Conservation (phyloP, 2,113 vertebrate species). For the Epinephelus moara region DNA sequence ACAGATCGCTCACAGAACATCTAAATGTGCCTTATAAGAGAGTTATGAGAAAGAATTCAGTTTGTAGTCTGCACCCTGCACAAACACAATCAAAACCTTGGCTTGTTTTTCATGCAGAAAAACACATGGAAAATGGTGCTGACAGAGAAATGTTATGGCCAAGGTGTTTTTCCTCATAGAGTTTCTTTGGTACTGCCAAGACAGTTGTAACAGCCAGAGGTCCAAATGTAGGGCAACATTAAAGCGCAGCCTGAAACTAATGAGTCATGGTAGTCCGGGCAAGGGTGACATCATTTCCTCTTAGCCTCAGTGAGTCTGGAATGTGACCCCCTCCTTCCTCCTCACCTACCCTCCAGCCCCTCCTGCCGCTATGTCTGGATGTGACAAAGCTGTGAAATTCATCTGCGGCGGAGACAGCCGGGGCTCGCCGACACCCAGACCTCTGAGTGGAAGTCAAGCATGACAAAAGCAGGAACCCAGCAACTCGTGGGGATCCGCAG, state of each 20-base stretch:
- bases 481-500: background rate
- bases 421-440: background rate
- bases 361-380: slow-evolving; percentile 21
- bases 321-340: slow-evolving; percentile 46
- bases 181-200: slow-evolving; percentile 34
- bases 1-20: slow-evolving; percentile 41
- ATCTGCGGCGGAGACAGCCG: slow-evolving; percentile 13
- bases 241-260: slow-evolving; percentile 56
- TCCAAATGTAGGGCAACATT: slow-evolving; percentile 51
- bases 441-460: slow-evolving; percentile 18
- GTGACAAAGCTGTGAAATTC: slow-evolving; percentile 60
- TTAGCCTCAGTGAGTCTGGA: slow-evolving; percentile 61
- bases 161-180: slow-evolving; percentile 53
- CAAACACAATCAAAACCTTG: background rate
- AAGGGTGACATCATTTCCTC: slow-evolving; percentile 76
- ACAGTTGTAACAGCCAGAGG: slow-evolving; percentile 21
- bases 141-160: slow-evolving; percentile 23
- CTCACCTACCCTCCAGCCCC: slow-evolving; percentile 4
- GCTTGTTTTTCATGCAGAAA: slow-evolving; percentile 31
- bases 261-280: slow-evolving; percentile 74
- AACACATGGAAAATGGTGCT: slow-evolving; percentile 39
- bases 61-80: slow-evolving; percentile 7
- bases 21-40: slow-evolving; percentile 22
- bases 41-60: slow-evolving; percentile 6
- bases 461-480: background rate